Evolutionary conservation across 2,797 vertebrate species (phyloP), one percentile per base, ranked within the genome.

Genomic region (Sparus aurata): DNA sequence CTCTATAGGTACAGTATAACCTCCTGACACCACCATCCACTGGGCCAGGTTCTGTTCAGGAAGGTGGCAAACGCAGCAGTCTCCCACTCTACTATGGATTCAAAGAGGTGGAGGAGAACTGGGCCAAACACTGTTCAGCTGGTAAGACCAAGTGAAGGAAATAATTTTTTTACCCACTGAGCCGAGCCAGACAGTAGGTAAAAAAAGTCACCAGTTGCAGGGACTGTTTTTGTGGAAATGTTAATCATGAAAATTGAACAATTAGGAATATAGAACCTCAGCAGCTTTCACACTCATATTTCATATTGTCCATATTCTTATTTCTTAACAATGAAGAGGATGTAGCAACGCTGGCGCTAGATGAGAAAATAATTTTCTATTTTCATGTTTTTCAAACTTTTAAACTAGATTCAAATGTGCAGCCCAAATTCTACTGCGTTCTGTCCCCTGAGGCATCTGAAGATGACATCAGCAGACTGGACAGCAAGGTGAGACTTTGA

Each of bases 31-130:
- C 98, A 11, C 97, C 98, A 71, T 93, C 96, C 69, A 94, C 95
- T 1, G 97, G 97, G 79, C 94, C 94, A 43, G 90, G 92, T 57
- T 95, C 96, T 54, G 93, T 93, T 76, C 97, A 97, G 76, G 98
- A 99, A 1, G 96, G 95, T 2, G 92, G 79, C 69, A 94, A 96
- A 79, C 94, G 96, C 41, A 85, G 87, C 0, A 80, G 94, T 43
- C 80, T 94, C 5, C 98, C 97, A 0, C 95, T 98, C 65, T 99
- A 99, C 93, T 97, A 98, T 27, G 97, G 97, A 3, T 99, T 99
- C 88, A 99, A 98, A 91, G 98, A 99, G 90, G 98, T 99, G 75
- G 98, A 99, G 92, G 98, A 99, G 86, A 99, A 99, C 94, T 99
- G 98, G 98, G 93, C 96, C 59, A 99, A 99, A 90, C 98, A 99